Percentiles rank a stretch among this genome's conserved stretches.
Conservation (phyloP, 2,888 invertebrate species). For the Orchesella flavescens region DNA sequence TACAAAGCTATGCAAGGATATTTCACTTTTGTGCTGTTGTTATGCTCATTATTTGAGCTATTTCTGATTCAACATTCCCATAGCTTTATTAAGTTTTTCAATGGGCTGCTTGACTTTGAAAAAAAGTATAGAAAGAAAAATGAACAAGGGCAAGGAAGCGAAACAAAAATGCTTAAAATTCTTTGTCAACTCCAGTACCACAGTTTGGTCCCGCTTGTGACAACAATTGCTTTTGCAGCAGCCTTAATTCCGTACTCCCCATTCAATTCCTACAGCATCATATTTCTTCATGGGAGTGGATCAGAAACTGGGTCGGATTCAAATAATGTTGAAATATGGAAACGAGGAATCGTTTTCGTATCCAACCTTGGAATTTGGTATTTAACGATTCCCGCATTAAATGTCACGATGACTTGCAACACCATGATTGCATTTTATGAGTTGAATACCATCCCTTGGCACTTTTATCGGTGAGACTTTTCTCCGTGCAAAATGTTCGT, state of each 20-base stretch:
- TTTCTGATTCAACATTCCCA: slow-evolving; percentile 3
- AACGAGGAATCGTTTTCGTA: not conserved
- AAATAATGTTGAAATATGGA: no score
- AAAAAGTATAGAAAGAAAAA: slow-evolving; percentile 13
- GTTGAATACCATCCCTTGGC: not conserved
- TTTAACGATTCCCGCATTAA: not conserved
- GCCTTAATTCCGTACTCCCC: not conserved
- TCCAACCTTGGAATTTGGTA: not conserved
- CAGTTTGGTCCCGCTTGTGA: not conserved
- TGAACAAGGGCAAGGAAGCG: not conserved
- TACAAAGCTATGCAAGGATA: slow-evolving; percentile 19
- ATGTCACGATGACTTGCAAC: slow-evolving; percentile 8
- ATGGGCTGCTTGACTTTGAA: slow-evolving; percentile 16
- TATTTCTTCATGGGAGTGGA: not conserved
- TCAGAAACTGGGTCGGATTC: no score
- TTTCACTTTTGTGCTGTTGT: not conserved
- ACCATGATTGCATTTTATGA: not conserved
- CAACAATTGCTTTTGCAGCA: not conserved
- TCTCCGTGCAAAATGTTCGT: no score
- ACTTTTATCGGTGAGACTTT: not conserved
- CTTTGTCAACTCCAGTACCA: slow-evolving; percentile 17
- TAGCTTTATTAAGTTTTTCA: not conserved
- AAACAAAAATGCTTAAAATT: not conserved
- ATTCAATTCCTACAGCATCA: not conserved
- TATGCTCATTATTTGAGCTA: not conserved